Percentiles rank a stretch among this genome's conserved stretches.
phyloP scores from a whole-genome alignment of 2,888 invertebrate genomes.

The Creontiades dilutus region DNA sequence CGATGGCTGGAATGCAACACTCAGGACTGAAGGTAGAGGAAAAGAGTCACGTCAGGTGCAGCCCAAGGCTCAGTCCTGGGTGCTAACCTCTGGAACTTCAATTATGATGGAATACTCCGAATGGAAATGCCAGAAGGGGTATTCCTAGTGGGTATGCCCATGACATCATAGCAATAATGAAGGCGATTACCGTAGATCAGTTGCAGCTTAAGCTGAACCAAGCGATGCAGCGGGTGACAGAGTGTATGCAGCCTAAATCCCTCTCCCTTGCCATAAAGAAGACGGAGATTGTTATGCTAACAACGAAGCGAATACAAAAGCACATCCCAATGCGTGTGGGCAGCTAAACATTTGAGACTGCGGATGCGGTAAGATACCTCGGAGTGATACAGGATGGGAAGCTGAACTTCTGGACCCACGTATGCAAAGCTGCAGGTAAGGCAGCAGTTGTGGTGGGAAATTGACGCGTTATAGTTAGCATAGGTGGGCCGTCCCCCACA shows the following conservation, averaged over 20 bases:
- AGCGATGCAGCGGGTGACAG: slow-evolving; percentile 62
- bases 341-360: slow-evolving; percentile 42
- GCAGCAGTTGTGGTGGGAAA: slow-evolving; percentile 62
- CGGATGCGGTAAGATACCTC: slow-evolving; percentile 9
- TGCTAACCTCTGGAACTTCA: slow-evolving; percentile 74
- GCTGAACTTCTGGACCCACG: slow-evolving; percentile 73
- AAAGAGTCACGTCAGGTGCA: slow-evolving; percentile 72
- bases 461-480: too few species aligned
- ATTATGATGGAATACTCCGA: slow-evolving; percentile 74
- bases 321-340: slow-evolving; percentile 68
- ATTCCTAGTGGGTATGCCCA: slow-evolving; percentile 60
- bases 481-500: too few species aligned
- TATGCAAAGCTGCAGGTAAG: slow-evolving; percentile 71
- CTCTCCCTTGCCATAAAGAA: slow-evolving; percentile 74
- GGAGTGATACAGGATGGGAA: slow-evolving; percentile 55
- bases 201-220: slow-evolving; percentile 65
- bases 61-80: slow-evolving; percentile 74
- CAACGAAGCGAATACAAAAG: slow-evolving; percentile 69
- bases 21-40: neutral
- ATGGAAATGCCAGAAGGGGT: slow-evolving; percentile 68
- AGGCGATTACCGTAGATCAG: slow-evolving; percentile 29
- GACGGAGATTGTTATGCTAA: slow-evolving; percentile 74
- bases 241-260: slow-evolving; percentile 73
- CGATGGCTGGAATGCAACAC: slow-evolving; percentile 34
- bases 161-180: slow-evolving; percentile 43